Evolutionary conservation across 1,140 invertebrate genomes (phyloP).

Genomic region (Coelopa frigida): DNA sequence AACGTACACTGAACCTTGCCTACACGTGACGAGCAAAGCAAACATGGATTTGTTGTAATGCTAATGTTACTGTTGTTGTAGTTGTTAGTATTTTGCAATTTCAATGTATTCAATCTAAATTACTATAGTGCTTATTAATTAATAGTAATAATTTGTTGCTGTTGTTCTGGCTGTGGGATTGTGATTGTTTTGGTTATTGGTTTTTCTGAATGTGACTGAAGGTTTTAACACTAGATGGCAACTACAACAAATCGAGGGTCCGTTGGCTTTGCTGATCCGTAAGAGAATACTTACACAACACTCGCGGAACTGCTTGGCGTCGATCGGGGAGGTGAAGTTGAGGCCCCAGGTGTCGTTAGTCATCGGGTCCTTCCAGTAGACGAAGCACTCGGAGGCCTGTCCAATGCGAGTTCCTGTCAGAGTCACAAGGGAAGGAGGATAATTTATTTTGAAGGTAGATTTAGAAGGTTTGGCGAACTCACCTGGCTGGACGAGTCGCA

Average conservation of each 20-base stretch:
- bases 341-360: conserved; percentile 98
- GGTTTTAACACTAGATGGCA: no score
- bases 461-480: conserved; percentile 27
- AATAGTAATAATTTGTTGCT: no score
- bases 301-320: conserved; percentile 94
- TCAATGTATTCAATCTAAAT: no score
- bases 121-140: no score
- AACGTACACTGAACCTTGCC: background rate
- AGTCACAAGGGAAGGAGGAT: conserved; percentile 19
- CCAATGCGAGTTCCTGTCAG: conserved; percentile 85
- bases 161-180: no score
- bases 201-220: no score
- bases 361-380: conserved; percentile 96
- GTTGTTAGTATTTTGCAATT: conserved; percentile 2
- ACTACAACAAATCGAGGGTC: no score
- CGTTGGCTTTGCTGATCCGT: conserved; percentile 26
- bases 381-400: conserved; percentile 96
- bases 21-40: background rate
- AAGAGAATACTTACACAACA: conserved; percentile 82
- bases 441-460: background rate
- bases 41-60: conserved; percentile 1
- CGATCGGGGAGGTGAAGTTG: conserved; percentile 93
- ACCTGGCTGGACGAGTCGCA: conserved; percentile 94
- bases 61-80: conserved; percentile 15
- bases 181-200: no score